A percentile compares a stretch with the other conserved stretches of the same genome.
These are phyloP conservation scores for Helicolenus hilgendorfi DNA, from an alignment of 2,797 vertebrate genomes.

Conservation along the genomic window DNA sequence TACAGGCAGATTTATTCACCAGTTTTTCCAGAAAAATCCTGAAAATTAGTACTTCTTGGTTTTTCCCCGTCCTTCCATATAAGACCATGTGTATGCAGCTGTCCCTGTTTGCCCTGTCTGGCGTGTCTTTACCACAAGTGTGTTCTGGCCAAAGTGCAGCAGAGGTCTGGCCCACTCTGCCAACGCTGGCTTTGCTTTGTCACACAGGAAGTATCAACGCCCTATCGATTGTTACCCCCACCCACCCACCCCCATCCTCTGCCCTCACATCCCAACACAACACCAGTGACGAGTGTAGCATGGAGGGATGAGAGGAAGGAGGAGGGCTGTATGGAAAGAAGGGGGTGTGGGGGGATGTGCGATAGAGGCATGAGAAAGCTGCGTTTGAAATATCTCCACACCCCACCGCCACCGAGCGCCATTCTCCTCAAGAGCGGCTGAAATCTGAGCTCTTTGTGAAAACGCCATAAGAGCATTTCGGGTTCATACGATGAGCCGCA, in stretches of 20 bases:
- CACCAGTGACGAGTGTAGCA: constrained; percentile 3
- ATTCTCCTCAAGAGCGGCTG: constrained; percentile 67
- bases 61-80: background rate
- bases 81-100: constrained; percentile 9
- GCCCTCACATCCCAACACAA: constrained; percentile 29
- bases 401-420: background rate
- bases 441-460: constrained; percentile 79
- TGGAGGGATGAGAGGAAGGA: background rate
- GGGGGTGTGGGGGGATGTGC: background rate
- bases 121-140: constrained; percentile 32
- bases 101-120: constrained; percentile 45
- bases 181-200: constrained; percentile 38
- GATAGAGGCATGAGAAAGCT: constrained; percentile 60
- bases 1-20: constrained; percentile 15
- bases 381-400: constrained; percentile 65
- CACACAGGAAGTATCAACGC: constrained; percentile 53
- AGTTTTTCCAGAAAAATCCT: background rate
- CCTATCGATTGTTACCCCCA: constrained; percentile 42
- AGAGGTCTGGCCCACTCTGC: constrained; percentile 4
- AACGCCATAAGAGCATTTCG: constrained; percentile 71
- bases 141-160: constrained; percentile 26
- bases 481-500: constrained; percentile 51
- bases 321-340: background rate
- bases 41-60: constrained; percentile 2
- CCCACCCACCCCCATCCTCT: background rate